phyloP scores from a whole-genome alignment of 2,113 vertebrate genomes.

The Sceloporus tristichus region DNA sequence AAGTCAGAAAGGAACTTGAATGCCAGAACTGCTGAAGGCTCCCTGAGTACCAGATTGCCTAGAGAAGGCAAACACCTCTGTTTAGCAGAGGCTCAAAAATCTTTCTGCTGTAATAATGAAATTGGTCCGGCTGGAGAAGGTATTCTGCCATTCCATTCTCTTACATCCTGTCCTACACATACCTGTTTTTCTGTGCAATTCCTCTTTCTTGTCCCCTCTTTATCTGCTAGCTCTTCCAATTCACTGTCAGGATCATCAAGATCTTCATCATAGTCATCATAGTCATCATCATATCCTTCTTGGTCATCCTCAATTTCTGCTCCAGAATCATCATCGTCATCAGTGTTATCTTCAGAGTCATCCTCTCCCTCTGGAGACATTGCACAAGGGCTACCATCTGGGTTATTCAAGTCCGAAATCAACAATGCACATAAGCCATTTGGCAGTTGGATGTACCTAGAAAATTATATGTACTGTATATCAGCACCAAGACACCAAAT shows the following conservation, averaged over 20 bases:
- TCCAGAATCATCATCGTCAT: slow-evolving; percentile 86
- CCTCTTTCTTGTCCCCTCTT: slow-evolving; percentile 79
- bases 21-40: not conserved
- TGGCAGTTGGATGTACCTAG: slow-evolving; percentile 89
- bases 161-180: slow-evolving; percentile 24
- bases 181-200: slow-evolving; percentile 92
- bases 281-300: slow-evolving; percentile 84
- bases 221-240: slow-evolving; percentile 79
- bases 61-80: not conserved
- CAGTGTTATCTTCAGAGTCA: slow-evolving; percentile 72
- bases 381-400: slow-evolving; percentile 70
- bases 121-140: not conserved
- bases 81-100: not conserved
- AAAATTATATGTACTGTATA: slow-evolving; percentile 41
- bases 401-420: slow-evolving; percentile 90
- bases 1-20: not conserved
- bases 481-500: not conserved
- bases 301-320: slow-evolving; percentile 83
- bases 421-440: slow-evolving; percentile 92
- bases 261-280: slow-evolving; percentile 83
- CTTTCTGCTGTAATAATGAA: not conserved
- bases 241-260: slow-evolving; percentile 79
- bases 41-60: too few relatives aligned
- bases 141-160: not conserved
- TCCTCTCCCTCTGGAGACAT: slow-evolving; percentile 78